Base-by-base conservation (phyloP, 2,113 vertebrate genomes). In the Marmota flaviventris region DNA sequence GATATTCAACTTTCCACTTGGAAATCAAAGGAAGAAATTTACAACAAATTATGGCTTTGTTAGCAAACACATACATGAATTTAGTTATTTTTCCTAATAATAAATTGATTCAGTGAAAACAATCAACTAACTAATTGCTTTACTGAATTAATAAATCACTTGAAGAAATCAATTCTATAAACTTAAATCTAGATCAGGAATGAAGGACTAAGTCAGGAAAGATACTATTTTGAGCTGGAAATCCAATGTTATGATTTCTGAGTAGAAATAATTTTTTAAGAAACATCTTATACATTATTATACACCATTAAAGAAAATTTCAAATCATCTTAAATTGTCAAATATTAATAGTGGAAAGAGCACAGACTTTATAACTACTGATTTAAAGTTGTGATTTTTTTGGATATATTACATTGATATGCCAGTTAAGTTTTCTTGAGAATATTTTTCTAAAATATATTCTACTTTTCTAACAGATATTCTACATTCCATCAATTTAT, bases 131-230 rank as follows among this genome's bases (percentile, higher is more conserved):
- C 53, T 84, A 86, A 85, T 87, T 87, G 42, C 22, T 79, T 91
- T 42, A 45, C 45, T 83, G 88, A 97, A 93, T 95, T 91, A 91
- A 93, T 87, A 97, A 89, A 53, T 93, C 42, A 91, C 27, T n/a
- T 42, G 56, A 91, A 79, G 12, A 51, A 76, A 61, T 89, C 45
- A 93, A 25, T 89, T 24, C 2, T 61, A 12, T 69, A 82, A 25
- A 8, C 10, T 20, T 97, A 81, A 78, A 51, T 89, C 45, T 96
- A 34, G 37, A 32, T 8, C 25, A 14, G 48, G 69, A 95, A 93
- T 51, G 8, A 63, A 32, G 11, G 16, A 53, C 14, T 32, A 83
- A 53, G 11, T 11, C 22, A 81, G 39, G 27, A 92, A 96, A 61
- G 3, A 5, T 11, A 51, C 8, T 70, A 78, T 83, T 78, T 89